These are phyloP conservation scores for Paradisaea rubra DNA, from an alignment of 2,113 vertebrate genomes.

Conservation along the genomic window DNA sequence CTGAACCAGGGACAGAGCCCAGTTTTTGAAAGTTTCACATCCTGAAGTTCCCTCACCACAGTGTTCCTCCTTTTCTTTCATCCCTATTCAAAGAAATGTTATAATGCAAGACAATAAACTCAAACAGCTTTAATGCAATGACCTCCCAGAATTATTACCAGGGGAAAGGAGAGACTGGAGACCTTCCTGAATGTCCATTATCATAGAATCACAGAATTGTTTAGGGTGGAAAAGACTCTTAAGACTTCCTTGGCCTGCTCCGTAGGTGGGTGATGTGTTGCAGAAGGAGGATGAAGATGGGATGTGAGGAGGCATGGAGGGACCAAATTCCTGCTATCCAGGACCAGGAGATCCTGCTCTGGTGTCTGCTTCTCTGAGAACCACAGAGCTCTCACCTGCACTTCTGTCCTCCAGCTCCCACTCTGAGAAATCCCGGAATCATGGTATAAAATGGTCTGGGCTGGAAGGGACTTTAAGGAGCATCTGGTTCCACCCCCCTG, in stretches of 20 bases:
- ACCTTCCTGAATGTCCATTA: neutral
- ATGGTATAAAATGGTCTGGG: neutral
- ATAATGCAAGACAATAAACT: neutral
- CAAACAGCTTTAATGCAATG: neutral
- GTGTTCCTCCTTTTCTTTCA: neutral
- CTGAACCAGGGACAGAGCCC: neutral
- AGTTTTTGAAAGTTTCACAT: neutral
- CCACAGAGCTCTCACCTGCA: neutral
- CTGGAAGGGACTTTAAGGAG: neutral
- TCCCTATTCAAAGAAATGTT: neutral
- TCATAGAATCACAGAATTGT: neutral
- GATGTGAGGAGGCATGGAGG: neutral
- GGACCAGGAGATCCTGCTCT: neutral
- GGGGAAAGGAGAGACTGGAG: neutral
- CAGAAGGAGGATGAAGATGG: neutral
- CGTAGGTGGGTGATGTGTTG: neutral
- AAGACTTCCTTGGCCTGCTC: neutral
- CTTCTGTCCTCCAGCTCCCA: neutral
- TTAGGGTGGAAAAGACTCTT: neutral
- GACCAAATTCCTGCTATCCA: neutral
- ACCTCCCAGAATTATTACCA: neutral
- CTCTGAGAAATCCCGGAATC: neutral
- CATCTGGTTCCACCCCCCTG: neutral
- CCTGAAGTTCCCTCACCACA: neutral
- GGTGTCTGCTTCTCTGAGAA: neutral